phyloP scores from a whole-genome alignment of 2,113 vertebrate genomes.

The Furnarius figulus region DNA sequence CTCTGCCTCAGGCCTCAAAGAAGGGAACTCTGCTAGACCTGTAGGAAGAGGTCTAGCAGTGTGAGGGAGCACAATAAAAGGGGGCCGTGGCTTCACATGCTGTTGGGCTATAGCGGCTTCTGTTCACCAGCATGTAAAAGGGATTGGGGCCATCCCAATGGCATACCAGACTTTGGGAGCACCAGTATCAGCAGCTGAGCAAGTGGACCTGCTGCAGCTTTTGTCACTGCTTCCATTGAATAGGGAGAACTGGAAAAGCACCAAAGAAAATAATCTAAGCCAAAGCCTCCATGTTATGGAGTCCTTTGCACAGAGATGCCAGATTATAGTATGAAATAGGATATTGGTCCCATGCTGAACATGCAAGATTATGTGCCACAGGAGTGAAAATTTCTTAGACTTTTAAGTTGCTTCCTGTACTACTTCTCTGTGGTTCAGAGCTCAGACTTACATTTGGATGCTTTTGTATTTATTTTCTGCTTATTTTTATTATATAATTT shows the following conservation, averaged over 20 bases:
- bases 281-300: not conserved
- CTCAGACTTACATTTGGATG: not conserved
- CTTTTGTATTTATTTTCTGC: not conserved
- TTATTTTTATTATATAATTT: not conserved
- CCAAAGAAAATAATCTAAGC: not conserved
- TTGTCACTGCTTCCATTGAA: not conserved
- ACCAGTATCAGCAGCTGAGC: not conserved
- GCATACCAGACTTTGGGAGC: not conserved
- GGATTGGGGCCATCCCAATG: not conserved
- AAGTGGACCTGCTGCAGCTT: not conserved
- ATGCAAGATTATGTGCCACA: rapidly evolving
- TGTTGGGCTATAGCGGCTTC: not conserved
- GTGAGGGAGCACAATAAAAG: not conserved
- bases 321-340: not conserved
- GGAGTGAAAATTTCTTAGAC: not conserved
- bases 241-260: not conserved
- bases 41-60: not conserved
- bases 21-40: too few species aligned
- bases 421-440: not conserved
- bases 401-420: not conserved
- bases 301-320: not conserved
- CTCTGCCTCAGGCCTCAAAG: not conserved
- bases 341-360: not conserved
- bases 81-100: not conserved
- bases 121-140: not conserved